phyloP scores from a whole-genome alignment of 2,797 vertebrate species.

The Sebastes melanostomus region DNA sequence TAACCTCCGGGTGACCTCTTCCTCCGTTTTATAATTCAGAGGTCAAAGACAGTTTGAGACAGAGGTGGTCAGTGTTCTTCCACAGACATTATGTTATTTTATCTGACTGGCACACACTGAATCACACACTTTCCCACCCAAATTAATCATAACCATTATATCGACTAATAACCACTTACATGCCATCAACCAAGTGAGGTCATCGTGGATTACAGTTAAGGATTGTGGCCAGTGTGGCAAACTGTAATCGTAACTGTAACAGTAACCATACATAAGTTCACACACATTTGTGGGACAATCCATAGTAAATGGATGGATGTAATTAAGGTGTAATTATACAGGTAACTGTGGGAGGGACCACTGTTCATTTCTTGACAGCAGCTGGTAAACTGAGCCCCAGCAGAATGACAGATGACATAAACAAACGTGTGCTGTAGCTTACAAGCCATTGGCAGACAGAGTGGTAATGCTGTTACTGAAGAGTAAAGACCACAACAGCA shows the following conservation, averaged over 20 bases:
- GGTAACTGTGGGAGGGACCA: background rate
- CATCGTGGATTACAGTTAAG: conserved; percentile 20
- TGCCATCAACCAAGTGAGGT: conserved; percentile 19
- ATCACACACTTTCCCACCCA: background rate
- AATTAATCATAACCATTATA: conserved; percentile 21
- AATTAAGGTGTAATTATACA: background rate
- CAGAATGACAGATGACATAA: too few relatives aligned
- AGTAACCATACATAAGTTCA: background rate
- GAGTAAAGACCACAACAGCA: background rate
- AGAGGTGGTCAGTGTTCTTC: conserved; percentile 12
- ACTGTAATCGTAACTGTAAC: background rate
- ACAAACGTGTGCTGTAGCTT: background rate
- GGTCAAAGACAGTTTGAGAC: conserved; percentile 26
- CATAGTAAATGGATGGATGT: background rate
- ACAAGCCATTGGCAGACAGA: background rate
- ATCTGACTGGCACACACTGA: conserved; percentile 11
- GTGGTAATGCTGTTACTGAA: background rate
- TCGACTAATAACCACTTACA: conserved; percentile 38
- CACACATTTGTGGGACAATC: background rate
- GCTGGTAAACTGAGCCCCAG: too few relatives aligned
- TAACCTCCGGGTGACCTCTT: conserved; percentile 44
- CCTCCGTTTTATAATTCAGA: conserved; percentile 9
- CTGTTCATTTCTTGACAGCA: background rate
- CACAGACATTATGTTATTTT: conserved; percentile 19
- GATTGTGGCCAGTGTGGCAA: conserved; percentile 1